Percentiles rank a stretch among this genome's conserved stretches.
These are phyloP conservation scores for Xestia xanthographa DNA, from an alignment of 2,888 invertebrate genomes.

Conservation along the genomic window DNA sequence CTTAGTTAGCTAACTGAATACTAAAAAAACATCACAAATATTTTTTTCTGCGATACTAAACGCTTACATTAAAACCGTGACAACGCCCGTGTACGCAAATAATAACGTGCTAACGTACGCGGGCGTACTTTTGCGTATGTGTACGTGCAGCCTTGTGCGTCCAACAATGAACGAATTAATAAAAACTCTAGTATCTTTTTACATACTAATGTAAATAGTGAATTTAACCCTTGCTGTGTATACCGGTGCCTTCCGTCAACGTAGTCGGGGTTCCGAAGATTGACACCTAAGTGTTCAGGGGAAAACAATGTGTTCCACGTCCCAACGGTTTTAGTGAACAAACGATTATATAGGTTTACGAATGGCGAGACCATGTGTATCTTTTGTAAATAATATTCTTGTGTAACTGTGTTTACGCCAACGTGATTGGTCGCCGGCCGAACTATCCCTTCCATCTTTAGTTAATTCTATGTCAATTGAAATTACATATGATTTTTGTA, in stretches of 20 bases:
- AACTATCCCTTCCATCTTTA: slow-evolving; percentile 27
- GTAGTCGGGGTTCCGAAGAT: background rate
- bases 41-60: background rate
- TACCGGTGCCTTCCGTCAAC: background rate
- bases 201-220: slow-evolving; percentile 20
- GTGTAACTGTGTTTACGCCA: slow-evolving; percentile 21
- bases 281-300: slow-evolving; percentile 45
- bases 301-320: slow-evolving; percentile 25
- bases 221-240: slow-evolving; percentile 14
- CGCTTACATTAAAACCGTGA: background rate
- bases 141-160: background rate
- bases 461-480: slow-evolving; percentile 43
- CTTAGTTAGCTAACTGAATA: background rate
- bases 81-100: background rate
- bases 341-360: slow-evolving; percentile 26
- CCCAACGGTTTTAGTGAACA: slow-evolving; percentile 33
- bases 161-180: background rate
- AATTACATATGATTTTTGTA: slow-evolving; percentile 48
- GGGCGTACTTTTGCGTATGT: background rate
- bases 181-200: slow-evolving; percentile 4
- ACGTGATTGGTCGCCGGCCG: slow-evolving; percentile 30
- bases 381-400: slow-evolving; percentile 59
- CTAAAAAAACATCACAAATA: slow-evolving; percentile 30
- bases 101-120: background rate
- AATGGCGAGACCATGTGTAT: slow-evolving; percentile 29